phyloP scores from a whole-genome alignment of 1,140 invertebrate species.

The Stegodyphus mimosarum region DNA sequence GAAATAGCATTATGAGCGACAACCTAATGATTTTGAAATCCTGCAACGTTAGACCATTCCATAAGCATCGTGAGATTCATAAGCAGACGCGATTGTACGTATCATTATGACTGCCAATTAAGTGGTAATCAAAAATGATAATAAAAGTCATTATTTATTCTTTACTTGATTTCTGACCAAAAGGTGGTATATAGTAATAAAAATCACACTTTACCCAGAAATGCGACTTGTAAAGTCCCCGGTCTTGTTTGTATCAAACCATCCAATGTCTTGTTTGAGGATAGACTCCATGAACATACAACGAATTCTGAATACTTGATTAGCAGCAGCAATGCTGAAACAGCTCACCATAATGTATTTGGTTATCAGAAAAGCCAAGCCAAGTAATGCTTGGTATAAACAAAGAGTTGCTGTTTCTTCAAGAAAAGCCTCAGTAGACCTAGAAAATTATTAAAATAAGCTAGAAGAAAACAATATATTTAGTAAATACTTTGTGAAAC shows the following conservation, averaged over 20 bases:
- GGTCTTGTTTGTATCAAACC: slow-evolving; percentile 84
- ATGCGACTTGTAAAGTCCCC: slow-evolving; percentile 85
- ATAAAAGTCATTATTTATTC: too few species aligned
- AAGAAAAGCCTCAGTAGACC: neutral
- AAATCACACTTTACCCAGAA: slow-evolving; percentile 75
- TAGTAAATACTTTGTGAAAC: too few species aligned
- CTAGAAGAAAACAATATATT: too few species aligned
- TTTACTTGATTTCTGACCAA: too few species aligned
- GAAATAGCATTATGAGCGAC: too few species aligned
- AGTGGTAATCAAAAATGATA: too few species aligned
- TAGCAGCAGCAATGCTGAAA: slow-evolving; percentile 76
- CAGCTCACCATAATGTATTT: slow-evolving; percentile 75
- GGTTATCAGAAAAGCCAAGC: slow-evolving; percentile 73
- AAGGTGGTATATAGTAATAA: too few species aligned
- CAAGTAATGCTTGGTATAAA: slow-evolving; percentile 58
- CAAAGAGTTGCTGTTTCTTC: neutral
- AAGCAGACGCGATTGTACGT: too few species aligned
- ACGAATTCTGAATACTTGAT: slow-evolving; percentile 71
- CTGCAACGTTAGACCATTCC: too few species aligned
- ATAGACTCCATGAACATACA: slow-evolving; percentile 69
- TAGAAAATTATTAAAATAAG: neutral
- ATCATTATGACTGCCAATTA: too few species aligned
- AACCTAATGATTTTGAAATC: too few species aligned
- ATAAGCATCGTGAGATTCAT: too few species aligned
- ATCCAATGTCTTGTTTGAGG: slow-evolving; percentile 79